These are phyloP conservation scores for Bactericera cockerelli DNA, from an alignment of 1,140 invertebrate genomes.

Conservation along the genomic window DNA sequence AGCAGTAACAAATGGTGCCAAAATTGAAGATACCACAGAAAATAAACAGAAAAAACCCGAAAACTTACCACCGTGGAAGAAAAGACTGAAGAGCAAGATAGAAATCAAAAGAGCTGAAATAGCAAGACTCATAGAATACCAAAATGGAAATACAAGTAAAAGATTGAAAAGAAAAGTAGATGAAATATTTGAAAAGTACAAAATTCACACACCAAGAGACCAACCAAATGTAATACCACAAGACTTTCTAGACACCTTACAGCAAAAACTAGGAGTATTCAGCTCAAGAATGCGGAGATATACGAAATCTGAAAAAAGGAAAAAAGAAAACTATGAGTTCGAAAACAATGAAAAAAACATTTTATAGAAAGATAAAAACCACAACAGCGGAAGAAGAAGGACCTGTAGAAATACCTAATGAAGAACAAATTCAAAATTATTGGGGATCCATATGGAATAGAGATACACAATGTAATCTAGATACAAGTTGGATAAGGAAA, in stretches of 20 bases:
- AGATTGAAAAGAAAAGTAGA: conserved; percentile 1
- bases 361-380: neutral
- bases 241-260: neutral
- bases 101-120: neutral
- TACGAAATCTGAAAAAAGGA: neutral
- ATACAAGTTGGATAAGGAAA: neutral
- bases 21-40: neutral
- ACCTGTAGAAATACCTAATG: neutral
- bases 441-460: neutral
- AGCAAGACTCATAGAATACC: neutral
- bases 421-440: neutral
- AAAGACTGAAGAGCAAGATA: neutral
- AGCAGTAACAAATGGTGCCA: neutral
- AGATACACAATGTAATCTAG: neutral
- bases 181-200: neutral
- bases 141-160: neutral
- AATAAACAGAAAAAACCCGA: too few relatives aligned
- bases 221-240: neutral
- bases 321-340: neutral
- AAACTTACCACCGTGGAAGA: neutral
- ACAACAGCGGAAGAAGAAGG: neutral
- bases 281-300: neutral
- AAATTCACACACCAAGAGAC: neutral
- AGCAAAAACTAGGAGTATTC: neutral
- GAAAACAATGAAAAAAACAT: neutral